A percentile compares a stretch with the other conserved stretches of the same genome.
These are phyloP conservation scores for Platichthys stellatus DNA, from an alignment of 2,113 vertebrate species.

Conservation along the genomic window DNA sequence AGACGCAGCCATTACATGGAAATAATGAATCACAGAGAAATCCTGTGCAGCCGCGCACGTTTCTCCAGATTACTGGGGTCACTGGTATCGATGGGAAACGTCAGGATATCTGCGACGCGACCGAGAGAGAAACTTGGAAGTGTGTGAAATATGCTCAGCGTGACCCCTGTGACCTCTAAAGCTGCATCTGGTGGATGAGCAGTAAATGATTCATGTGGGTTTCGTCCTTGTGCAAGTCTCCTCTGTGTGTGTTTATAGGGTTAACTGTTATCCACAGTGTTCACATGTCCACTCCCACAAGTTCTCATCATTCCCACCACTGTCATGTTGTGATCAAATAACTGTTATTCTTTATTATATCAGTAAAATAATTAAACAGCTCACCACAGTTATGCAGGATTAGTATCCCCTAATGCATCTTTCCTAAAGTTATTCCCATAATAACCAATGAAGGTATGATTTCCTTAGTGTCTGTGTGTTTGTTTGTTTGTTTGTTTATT, in stretches of 20 bases:
- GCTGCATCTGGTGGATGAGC: constrained; percentile 37
- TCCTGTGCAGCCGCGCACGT: constrained; percentile 47
- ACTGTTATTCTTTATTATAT: too few species aligned
- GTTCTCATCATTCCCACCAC: too few species aligned
- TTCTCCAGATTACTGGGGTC: constrained; percentile 54
- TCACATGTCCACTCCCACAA: background rate
- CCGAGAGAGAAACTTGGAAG: constrained; percentile 58
- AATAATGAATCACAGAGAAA: constrained; percentile 74
- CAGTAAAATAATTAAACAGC: too few species aligned
- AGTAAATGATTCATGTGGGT: background rate
- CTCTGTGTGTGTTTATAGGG: constrained; percentile 11
- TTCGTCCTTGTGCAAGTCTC: constrained; percentile 5
- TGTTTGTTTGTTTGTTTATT: too few species aligned
- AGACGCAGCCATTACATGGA: constrained; percentile 73
- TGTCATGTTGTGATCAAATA: too few species aligned
- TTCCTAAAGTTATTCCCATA: too few species aligned
- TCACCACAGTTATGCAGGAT: too few species aligned
- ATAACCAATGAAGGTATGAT: too few species aligned
- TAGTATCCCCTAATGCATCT: too few species aligned
- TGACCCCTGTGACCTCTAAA: constrained; percentile 30
- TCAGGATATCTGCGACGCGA: constrained; percentile 50
- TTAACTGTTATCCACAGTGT: constrained; percentile 69
- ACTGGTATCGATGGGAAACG: constrained; percentile 51
- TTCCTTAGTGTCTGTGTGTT: too few species aligned
- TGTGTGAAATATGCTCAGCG: constrained; percentile 42